Percentiles rank a stretch among this genome's conserved stretches.
Evolutionary conservation across 2,797 vertebrate genomes (phyloP).

Genomic region (Alfaro cultratus): DNA sequence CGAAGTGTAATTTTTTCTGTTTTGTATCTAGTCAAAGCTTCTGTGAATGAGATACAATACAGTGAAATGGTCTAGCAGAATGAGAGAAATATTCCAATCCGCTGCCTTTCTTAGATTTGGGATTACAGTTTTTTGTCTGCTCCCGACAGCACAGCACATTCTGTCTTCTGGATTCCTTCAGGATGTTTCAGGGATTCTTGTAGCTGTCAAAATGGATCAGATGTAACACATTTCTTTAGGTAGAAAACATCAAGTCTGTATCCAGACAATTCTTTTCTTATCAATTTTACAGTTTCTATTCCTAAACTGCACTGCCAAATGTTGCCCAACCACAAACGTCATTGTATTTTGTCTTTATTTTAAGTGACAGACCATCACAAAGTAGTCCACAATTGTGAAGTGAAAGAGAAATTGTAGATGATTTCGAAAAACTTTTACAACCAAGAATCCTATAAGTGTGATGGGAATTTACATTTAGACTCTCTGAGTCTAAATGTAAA

Average conservation of each 20-base stretch:
- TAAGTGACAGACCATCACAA: not conserved
- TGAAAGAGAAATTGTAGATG: not conserved
- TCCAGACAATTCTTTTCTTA: constrained; percentile 19
- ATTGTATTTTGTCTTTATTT: not conserved
- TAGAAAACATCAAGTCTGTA: constrained; percentile 8
- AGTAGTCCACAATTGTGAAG: not conserved
- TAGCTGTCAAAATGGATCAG: constrained; percentile 42
- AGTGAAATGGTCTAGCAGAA: not conserved
- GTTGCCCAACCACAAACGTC: not conserved
- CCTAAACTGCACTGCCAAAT: not conserved
- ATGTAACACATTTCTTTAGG: constrained; percentile 16
- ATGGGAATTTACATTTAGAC: not conserved
- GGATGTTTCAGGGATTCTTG: constrained; percentile 26
- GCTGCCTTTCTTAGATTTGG: not conserved
- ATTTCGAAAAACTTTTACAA: not conserved
- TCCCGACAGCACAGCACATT: constrained; percentile 1
- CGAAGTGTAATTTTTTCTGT: not conserved
- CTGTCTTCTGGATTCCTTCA: constrained; percentile 18
- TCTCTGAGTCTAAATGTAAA: not conserved
- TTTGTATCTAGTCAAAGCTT: not conserved
- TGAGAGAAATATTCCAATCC: not conserved
- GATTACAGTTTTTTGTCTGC: not conserved
- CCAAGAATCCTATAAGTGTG: not conserved
- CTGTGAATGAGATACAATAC: not conserved
- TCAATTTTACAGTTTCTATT: constrained; percentile 6